Evolutionary conservation across 2,113 vertebrate genomes (phyloP).

Genomic region (Xiphophorus maculatus): DNA sequence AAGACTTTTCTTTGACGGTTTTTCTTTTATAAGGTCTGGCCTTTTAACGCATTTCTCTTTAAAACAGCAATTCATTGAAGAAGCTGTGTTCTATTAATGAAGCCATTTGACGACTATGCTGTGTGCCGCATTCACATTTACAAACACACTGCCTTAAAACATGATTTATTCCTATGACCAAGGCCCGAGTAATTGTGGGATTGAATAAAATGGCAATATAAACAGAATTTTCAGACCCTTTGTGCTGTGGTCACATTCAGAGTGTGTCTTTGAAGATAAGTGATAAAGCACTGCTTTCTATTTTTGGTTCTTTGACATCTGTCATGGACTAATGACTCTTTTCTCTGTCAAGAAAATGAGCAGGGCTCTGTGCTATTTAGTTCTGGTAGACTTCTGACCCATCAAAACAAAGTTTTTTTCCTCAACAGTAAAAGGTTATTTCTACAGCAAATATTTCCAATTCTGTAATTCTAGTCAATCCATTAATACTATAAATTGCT

Average conservation of each 20-base stretch:
- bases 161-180: constrained; percentile 46
- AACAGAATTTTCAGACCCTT: constrained; percentile 45
- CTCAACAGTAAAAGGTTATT: constrained; percentile 9
- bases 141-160: constrained; percentile 35
- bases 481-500: constrained; percentile 36
- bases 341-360: constrained; percentile 56
- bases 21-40: too few species aligned
- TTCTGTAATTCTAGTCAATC: constrained; percentile 7
- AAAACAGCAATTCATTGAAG: constrained; percentile 1
- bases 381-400: constrained; percentile 32
- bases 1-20: too few species aligned
- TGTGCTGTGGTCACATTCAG: constrained; percentile 37
- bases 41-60: background rate
- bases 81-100: constrained; percentile 27
- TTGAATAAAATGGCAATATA: constrained; percentile 19
- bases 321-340: constrained; percentile 52
- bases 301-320: constrained; percentile 52
- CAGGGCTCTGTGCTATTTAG: constrained; percentile 21
- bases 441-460: constrained; percentile 32
- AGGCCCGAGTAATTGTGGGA: constrained; percentile 22
- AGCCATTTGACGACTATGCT: constrained; percentile 41
- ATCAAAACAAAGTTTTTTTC: constrained; percentile 35
- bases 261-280: constrained; percentile 72
- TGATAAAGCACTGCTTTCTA: constrained; percentile 44
- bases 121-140: constrained; percentile 41